These are phyloP conservation scores for Dryocosmus kuriphilus DNA, from an alignment of 2,888 invertebrate genomes.

Conservation along the genomic window DNA sequence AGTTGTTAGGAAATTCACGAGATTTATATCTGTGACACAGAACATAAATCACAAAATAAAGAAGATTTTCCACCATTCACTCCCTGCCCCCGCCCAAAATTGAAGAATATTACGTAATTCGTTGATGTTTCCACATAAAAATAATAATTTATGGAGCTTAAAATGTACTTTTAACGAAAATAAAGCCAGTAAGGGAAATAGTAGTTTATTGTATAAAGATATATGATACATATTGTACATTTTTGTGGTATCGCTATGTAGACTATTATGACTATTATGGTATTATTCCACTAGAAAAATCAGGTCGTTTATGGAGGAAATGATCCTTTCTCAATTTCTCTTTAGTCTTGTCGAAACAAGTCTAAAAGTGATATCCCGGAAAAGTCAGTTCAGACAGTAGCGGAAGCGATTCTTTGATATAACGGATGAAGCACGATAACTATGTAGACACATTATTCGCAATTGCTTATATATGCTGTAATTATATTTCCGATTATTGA, in stretches of 20 bases:
- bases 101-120: no score
- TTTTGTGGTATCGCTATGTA: neutral
- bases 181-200: neutral
- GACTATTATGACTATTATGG: no score
- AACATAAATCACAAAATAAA: no score
- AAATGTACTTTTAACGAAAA: neutral
- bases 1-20: no score
- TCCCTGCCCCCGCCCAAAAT: no score
- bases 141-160: neutral
- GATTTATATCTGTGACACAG: no score
- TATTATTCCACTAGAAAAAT: neutral
- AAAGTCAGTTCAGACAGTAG: neutral
- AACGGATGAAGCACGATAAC: slow-evolving; percentile 1
- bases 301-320: neutral
- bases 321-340: neutral
- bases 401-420: neutral
- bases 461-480: neutral
- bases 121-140: neutral
- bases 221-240: neutral
- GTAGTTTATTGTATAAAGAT: neutral
- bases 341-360: neutral
- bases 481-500: neutral
- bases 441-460: neutral
- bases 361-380: slow-evolving; percentile 5
- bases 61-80: no score